phyloP scores from a whole-genome alignment of 2,113 vertebrate species.

The Caracal caracal region DNA sequence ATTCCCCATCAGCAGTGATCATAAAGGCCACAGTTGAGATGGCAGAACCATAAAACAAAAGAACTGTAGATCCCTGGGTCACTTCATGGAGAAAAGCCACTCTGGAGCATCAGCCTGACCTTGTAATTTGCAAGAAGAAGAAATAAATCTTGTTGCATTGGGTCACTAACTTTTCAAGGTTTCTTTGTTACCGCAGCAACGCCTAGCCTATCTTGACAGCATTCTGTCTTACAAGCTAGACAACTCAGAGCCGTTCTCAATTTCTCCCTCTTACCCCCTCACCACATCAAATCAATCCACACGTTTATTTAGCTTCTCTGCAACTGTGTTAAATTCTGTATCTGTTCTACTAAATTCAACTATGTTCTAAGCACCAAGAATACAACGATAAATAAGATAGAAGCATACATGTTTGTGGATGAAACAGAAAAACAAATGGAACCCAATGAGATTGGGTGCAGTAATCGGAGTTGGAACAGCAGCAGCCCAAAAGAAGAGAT shows the following conservation, averaged over 20 bases:
- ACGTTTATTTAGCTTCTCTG: background rate
- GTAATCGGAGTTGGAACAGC: background rate
- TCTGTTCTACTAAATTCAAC: background rate
- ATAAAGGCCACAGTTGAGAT: background rate
- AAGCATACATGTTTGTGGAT: background rate
- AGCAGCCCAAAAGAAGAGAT: background rate
- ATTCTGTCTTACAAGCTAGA: background rate
- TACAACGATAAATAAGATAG: background rate
- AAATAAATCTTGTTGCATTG: background rate
- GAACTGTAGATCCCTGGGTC: background rate
- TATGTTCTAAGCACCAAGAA: background rate
- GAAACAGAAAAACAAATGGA: background rate
- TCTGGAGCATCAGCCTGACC: background rate
- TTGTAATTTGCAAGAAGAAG: background rate
- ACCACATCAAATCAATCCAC: background rate
- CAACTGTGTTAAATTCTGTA: background rate
- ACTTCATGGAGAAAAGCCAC: background rate
- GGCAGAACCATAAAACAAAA: background rate
- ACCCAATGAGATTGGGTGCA: background rate
- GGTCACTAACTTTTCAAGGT: background rate
- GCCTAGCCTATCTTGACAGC: background rate
- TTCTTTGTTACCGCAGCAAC: background rate
- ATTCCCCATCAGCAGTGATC: background rate
- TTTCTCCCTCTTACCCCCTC: background rate
- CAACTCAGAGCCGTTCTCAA: background rate